Conservation (phyloP, 2,113 vertebrate genomes). For the Scolopax mira region DNA sequence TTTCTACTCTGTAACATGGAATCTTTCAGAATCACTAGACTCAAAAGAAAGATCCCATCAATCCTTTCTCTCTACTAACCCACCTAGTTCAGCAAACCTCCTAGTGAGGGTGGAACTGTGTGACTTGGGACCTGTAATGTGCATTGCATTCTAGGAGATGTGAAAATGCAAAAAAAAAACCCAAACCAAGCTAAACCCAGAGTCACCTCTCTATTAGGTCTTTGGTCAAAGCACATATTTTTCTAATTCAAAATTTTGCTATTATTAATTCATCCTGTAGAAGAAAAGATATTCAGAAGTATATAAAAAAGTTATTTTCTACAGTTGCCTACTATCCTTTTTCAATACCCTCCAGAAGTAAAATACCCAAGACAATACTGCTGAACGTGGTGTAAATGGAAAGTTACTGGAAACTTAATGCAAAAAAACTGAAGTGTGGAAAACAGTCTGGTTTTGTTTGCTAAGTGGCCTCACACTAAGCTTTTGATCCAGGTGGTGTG, state of each 20-base stretch:
- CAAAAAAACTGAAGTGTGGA: constrained; percentile 26
- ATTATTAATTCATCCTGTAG: background rate
- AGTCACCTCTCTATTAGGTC: background rate
- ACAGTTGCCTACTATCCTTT: background rate
- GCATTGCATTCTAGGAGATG: background rate
- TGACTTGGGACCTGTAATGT: background rate
- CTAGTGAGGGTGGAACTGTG: background rate
- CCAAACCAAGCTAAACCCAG: background rate
- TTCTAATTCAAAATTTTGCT: background rate
- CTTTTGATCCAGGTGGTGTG: constrained; percentile 73
- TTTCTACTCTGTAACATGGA: background rate
- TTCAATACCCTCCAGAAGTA: background rate
- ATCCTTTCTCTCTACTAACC: background rate
- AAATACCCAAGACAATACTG: background rate
- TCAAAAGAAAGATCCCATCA: background rate
- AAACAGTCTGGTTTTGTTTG: constrained; percentile 63
- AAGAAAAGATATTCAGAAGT: background rate
- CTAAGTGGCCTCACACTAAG: constrained; percentile 62
- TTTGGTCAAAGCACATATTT: background rate
- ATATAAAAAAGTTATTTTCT: background rate
- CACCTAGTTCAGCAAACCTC: background rate
- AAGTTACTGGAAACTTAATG: constrained; percentile 25
- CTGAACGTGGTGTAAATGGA: background rate
- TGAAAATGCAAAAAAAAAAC: background rate
- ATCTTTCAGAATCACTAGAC: background rate